These are phyloP conservation scores for Chamaedrilus cognettii DNA, from an alignment of 2,888 invertebrate genomes.

Conservation along the genomic window DNA sequence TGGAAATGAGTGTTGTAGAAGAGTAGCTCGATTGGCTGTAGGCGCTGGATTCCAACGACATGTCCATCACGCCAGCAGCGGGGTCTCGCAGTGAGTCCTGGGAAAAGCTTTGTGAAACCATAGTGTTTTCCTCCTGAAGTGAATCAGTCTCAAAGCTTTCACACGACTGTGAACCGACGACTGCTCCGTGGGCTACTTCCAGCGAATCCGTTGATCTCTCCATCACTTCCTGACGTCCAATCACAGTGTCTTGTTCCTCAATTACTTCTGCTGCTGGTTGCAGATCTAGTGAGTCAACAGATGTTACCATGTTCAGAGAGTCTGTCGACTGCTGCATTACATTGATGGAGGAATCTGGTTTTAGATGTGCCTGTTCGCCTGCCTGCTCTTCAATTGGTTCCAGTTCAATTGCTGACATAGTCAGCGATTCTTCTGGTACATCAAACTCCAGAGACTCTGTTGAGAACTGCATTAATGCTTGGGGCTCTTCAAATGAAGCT, in stretches of 20 bases:
- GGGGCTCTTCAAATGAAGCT: too few relatives aligned
- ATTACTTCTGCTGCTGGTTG: neutral
- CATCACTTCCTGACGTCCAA: conserved; percentile 36
- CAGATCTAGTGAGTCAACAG: neutral
- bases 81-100: conserved; percentile 47
- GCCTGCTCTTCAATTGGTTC: too few relatives aligned
- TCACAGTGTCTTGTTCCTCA: neutral
- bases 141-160: conserved; percentile 39
- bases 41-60: conserved; percentile 53
- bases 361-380: too few relatives aligned
- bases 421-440: neutral
- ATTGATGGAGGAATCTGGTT: neutral
- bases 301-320: conserved; percentile 11
- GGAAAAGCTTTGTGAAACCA: conserved; percentile 46
- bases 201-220: conserved; percentile 50
- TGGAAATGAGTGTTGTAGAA: conserved; percentile 34
- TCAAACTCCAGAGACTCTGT: neutral
- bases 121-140: conserved; percentile 38
- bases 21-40: conserved; percentile 40
- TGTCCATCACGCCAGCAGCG: conserved; percentile 47
- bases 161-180: conserved; percentile 7
- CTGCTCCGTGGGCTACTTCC: conserved; percentile 33
- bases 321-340: conserved; percentile 11
- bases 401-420: neutral
- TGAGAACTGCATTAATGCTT: neutral